Evolutionary conservation across 2,113 vertebrate genomes (phyloP).

Genomic region (Tupaia chinensis): DNA sequence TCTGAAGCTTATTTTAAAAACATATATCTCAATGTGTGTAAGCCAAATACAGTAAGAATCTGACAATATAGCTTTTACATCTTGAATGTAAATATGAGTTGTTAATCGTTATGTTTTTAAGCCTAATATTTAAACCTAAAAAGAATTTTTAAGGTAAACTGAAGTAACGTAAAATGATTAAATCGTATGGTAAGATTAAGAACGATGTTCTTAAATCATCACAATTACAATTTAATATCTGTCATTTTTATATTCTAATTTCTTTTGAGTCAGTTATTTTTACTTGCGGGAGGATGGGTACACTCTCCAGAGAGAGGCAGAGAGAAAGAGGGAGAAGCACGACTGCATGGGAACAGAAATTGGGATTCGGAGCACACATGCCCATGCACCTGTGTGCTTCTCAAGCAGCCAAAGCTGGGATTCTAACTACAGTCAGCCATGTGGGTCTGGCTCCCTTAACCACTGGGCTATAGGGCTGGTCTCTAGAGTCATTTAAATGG

Average conservation of each 20-base stretch:
- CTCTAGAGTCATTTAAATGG: slow-evolving; percentile 2
- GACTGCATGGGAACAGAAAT: too few relatives aligned
- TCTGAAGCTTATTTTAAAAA: background rate
- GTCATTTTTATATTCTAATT: background rate
- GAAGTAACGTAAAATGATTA: background rate
- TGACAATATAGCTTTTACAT: background rate
- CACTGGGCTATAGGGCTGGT: too few relatives aligned
- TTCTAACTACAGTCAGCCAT: too few relatives aligned
- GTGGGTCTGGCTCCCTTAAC: too few relatives aligned
- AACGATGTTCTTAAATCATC: slow-evolving; percentile 2
- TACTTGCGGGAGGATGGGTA: too few relatives aligned
- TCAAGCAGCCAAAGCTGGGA: too few relatives aligned
- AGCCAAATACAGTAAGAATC: background rate
- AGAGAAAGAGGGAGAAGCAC: too few relatives aligned
- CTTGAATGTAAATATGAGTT: background rate
- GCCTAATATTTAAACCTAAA: background rate
- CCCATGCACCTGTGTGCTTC: too few relatives aligned
- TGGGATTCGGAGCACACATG: too few relatives aligned
- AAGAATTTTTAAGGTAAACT: slow-evolving; percentile 4
- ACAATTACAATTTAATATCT: background rate
- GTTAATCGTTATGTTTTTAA: background rate
- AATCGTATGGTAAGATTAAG: background rate
- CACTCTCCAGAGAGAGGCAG: too few relatives aligned
- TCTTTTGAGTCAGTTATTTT: background rate
- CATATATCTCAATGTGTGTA: background rate